Percentiles rank a stretch among this genome's conserved stretches.
Evolutionary conservation across 2,888 invertebrate species (phyloP).

Genomic region (Beris morrisii): DNA sequence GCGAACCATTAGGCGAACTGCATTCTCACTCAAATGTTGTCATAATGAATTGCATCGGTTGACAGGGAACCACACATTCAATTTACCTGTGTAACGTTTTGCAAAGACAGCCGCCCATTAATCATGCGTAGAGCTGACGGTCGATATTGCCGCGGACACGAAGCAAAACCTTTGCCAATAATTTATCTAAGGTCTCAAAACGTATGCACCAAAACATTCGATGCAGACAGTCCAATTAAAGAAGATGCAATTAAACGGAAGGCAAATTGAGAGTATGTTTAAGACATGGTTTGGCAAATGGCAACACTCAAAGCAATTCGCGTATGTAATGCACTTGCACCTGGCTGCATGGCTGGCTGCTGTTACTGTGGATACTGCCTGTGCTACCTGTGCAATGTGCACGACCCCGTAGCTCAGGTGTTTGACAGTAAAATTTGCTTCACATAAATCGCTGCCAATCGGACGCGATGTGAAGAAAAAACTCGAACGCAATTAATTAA

Average conservation of each 20-base stretch:
- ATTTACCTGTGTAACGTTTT: no score
- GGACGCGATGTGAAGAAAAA: conserved; percentile 12
- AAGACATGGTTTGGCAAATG: conserved; percentile 29
- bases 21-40: no score
- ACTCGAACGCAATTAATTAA: conserved; percentile 37
- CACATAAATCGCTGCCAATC: conserved; percentile 38
- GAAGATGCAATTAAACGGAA: conserved; percentile 38
- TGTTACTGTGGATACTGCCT: background rate
- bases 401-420: conserved; percentile 28
- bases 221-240: conserved; percentile 37
- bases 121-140: conserved; percentile 35
- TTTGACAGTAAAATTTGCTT: conserved; percentile 36
- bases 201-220: conserved; percentile 20
- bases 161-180: conserved; percentile 31
- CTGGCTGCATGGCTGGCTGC: background rate
- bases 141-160: conserved; percentile 36
- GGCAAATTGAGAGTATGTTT: conserved; percentile 36
- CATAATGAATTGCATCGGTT: no score
- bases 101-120: conserved; percentile 27
- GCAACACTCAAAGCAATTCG: conserved; percentile 26
- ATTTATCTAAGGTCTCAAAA: conserved; percentile 32
- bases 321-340: conserved; percentile 8
- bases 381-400: conserved; percentile 26
- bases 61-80: no score
- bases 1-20: no score